Base-by-base conservation (phyloP, 2,888 invertebrate genomes). In the Cheilosia impressa region DNA sequence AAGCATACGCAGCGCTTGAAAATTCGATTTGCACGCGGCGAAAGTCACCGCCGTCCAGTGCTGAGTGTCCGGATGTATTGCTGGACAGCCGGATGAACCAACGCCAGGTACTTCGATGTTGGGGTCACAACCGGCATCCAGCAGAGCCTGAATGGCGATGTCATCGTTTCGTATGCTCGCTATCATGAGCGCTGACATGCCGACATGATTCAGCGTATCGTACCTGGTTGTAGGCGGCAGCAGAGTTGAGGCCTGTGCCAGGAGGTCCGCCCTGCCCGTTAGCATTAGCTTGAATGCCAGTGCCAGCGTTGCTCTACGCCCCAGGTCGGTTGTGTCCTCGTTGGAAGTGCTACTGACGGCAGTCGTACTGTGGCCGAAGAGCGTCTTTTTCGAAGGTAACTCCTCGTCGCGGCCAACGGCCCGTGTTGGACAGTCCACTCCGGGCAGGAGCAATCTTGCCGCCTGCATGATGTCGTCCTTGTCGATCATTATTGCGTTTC, bases 31-130 rank as follows among this genome's bases (percentile, higher is more conserved):
- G 52, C 94, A 93, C 19, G 94, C 93, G 1, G 97, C 96, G 92
- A 97, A 98, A 43, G 97, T 97, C 17, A 98, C 93, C 0, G 98
- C 97, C 0, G 98, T 98, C 98, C 98, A 98, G 89, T 96, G 94
- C 88, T 96, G 96, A 0, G 95, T 95, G 89, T 96, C 96, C n/a
- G 66, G 95, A 93, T 94, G 94, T 10, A 94, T 93, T 38, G 93
- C 93, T 7, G 93, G 92, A 88, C 92, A 93, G 9, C 93, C 93
- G 57, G 83, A 81, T 73, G 88, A 83, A 1, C 90, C 89, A 1
- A 90, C 89, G 0, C 90, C 87, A 4, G 95, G 96, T 13, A 96
- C 97, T 92, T 97, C 97, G 1, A 96, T 93, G 90, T 98, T 96
- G 0, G 96, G 94, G 89, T 97, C 96, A 3, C 97, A 97, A 0